A percentile compares a stretch with the other conserved stretches of the same genome.
These are phyloP conservation scores for Nycticryphes semicollaris DNA, from an alignment of 2,113 vertebrate species.

Conservation along the genomic window DNA sequence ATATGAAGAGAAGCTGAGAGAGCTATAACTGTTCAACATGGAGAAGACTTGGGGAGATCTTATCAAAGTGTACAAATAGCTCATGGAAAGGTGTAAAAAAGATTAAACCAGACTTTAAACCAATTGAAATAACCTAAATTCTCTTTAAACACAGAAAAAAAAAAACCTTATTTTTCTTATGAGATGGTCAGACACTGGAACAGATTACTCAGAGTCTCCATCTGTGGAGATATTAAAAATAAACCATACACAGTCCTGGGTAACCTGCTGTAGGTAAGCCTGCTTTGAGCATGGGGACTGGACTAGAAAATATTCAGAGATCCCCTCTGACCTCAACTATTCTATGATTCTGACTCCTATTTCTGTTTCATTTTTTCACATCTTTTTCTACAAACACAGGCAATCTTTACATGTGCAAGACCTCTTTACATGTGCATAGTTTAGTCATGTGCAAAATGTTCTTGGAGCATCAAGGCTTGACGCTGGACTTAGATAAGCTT, in stretches of 20 bases:
- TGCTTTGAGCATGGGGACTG: not conserved
- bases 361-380: not conserved
- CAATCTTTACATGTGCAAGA: not conserved
- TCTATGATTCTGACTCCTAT: not conserved
- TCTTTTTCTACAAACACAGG: not conserved
- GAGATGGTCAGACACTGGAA: not conserved
- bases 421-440: not conserved
- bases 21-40: not conserved
- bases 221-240: not conserved
- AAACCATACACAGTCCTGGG: not conserved
- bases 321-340: not conserved
- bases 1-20: not conserved
- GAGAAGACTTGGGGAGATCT: not conserved
- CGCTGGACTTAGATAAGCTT: not conserved
- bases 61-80: not conserved
- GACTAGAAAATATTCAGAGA: not conserved
- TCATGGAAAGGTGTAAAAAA: not conserved
- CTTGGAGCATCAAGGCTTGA: not conserved
- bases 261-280: not conserved
- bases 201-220: not conserved
- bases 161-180: rapidly evolving
- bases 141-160: not conserved
- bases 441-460: not conserved
- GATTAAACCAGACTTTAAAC: not conserved
- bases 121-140: not conserved